Base-by-base conservation (phyloP, 1,140 invertebrate species). In the Heliconius congener region DNA sequence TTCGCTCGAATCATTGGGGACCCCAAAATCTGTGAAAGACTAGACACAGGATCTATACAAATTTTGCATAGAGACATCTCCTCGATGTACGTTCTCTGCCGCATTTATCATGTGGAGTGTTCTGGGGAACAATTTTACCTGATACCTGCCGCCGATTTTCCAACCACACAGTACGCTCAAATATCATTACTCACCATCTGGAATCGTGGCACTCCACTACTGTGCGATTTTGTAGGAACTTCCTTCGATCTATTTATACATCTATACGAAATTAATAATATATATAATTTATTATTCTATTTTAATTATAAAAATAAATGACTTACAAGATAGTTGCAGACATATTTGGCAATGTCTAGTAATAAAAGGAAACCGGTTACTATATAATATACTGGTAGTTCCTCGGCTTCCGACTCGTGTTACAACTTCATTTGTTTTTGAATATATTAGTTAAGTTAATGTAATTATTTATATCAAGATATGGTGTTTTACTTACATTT, bases 321-420 rank as follows among this genome's bases (percentile, higher is more conserved):
- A 66, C 23, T 66, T 27, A 66, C 60, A 27, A 66, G 23, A 27
- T 66, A 60, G 55, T 23, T 60, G 55, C 55, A 27, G 55, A 60
- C 55, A 66, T 66, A 66, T 66, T 79, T 81, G 82, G 83, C 83
- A 81, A 80, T 79, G 73, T 73, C 46, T 55, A 79, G 79, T 76
- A 82, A 82, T 79, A 83, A 83, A 82, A 78, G 1, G 50, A 57
- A 83, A 86, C 85, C 83, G 85, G 85, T 86, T 82, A 18, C 75
- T 71, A 74, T 60, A 55, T 81, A 77, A 79, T 78, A 80, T 74
- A 78, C 80, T 83, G 81, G 83, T 74, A 79, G 81, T 81, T 85
- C 82, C 82, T 79, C 75, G 73, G 81, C 80, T 86, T 78, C 78
- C 77, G 83, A 82, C 70, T 83, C 81, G 71, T 74, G 73, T 79